A percentile compares a stretch with the other conserved stretches of the same genome.
These are phyloP conservation scores for Drosophila nebulosa DNA, from an alignment of 1,140 invertebrate species.

Conservation along the genomic window DNA sequence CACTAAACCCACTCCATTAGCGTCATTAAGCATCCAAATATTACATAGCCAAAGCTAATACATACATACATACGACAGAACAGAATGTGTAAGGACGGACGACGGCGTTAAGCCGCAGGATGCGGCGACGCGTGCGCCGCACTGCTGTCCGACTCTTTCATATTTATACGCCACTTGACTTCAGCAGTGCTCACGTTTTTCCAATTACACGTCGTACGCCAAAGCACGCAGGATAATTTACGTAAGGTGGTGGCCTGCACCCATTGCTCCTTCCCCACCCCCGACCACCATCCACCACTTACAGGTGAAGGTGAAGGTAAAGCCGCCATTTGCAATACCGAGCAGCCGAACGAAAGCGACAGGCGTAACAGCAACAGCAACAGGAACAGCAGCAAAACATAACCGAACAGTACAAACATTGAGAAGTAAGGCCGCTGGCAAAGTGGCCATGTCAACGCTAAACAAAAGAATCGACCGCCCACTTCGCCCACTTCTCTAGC, in stretches of 20 bases:
- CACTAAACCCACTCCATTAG: conserved; percentile 9
- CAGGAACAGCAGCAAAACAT: conserved; percentile 57
- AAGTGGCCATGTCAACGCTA: conserved; percentile 79
- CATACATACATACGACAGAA: conserved; percentile 55
- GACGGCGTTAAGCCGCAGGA: conserved; percentile 57
- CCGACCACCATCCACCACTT: conserved; percentile 4
- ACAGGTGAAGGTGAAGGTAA: conserved; percentile 36
- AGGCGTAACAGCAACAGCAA: conserved; percentile 38
- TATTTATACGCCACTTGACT: conserved; percentile 80
- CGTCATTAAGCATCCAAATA: conserved; percentile 28
- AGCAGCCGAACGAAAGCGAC: conserved; percentile 27
- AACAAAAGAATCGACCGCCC: conserved; percentile 65
- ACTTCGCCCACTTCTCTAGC: too few relatives aligned
- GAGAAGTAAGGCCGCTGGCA: conserved; percentile 66
- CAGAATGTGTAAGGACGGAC: conserved; percentile 39
- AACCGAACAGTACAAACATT: conserved; percentile 66
- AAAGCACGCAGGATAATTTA: conserved; percentile 23
- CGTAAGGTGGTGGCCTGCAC: neutral
- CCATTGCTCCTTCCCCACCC: too few relatives aligned
- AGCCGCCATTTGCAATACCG: conserved; percentile 62
- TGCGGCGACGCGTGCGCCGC: conserved; percentile 43
- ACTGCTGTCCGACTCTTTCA: conserved; percentile 9
- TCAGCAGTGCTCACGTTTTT: conserved; percentile 63
- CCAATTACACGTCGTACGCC: conserved; percentile 53
- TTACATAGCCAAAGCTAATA: conserved; percentile 47